Evolutionary conservation across 2,888 invertebrate genomes (phyloP), one percentile per base, ranked within the genome.

Genomic region (Brachypalpus laphriformis): DNA sequence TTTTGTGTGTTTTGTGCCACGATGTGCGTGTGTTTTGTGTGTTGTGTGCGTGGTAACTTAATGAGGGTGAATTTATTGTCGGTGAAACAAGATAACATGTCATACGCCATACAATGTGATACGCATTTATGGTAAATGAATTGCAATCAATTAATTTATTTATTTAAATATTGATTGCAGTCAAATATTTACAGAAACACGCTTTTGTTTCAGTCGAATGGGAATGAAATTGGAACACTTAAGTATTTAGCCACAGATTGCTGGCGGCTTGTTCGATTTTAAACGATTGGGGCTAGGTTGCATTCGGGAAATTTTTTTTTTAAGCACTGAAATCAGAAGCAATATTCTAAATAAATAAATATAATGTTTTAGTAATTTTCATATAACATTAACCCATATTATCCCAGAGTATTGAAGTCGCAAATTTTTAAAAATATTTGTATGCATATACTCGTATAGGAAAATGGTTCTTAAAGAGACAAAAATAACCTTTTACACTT

Each of bases 1-100:
- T 47, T 65, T 57, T 54, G 34, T 59, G 16, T 28, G 16, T 18
- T 7, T 18, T 31, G 47, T 51, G 14, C 51, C 25, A 20, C 7
- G 65, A 22, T 61, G 16, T 57, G 45, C 31, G 40, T 34, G 61
- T 18, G 40, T 40, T 31, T n/a, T n/a, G n/a, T n/a, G n/a, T n/a
- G n/a, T n/a, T n/a, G n/a, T 61, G 59, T 59, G 40, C 63, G 66
- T 74, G 82, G 78, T 72, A 61, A 68, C 78, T 83, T 78, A 83
- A 83, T 83, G 82, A 83, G 78, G 82, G 31, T 78, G 66, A 74
- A 83, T 77, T 82, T 82, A 82, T 78, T 78, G 66, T 71, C 45
- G 57, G 57, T 49, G 42, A 40, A 49, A 49, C 31, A 20, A 66
- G 68, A 68, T 68, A 68, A 68, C 14, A 45, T 71, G 45, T 45